Base-by-base conservation (phyloP, 2,797 vertebrate genomes). In the Okamejei kenojei region DNA sequence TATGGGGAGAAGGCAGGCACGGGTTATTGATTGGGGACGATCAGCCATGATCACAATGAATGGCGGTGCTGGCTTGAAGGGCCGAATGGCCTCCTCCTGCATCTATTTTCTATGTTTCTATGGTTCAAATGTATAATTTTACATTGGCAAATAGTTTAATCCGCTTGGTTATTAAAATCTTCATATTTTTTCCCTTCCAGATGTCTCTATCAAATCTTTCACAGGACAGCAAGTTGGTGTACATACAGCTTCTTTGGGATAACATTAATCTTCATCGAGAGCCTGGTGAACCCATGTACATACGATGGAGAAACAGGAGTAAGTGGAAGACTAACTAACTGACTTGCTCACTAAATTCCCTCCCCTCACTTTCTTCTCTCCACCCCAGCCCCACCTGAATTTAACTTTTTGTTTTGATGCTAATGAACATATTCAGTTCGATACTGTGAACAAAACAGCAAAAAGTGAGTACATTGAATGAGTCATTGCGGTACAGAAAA, bases 211-310 rank as follows among this genome's bases (percentile, higher is more conserved):
- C 97, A 0, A 98, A 98, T 38, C 96, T 99, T 94, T 96, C 97
- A 94, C 98, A 99, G 95, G 98, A 99, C 95, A 99, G 97, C 95
- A 99, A 99, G 95, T 97, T 98, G 93, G 99, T 99, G 0, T 99
- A 96, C 61, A 96, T 99, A 93, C 98, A 99, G 94, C 96, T 99
- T 58, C 95, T 99, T 54, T 99, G 99, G 99, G 99, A 99, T 96
- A 99, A 99, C 94, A 97, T 98, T 94, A 99, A 99, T 94, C 97
- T 99, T 93, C 98, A 99, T 94, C 97, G 98, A 94, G 98, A 99
- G 90, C 97, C 96, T 0, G 97, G 96, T 79, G 97, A 99, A 10
- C 98, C 99, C 1, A 96, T 99, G 0, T 99, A 99, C 95, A 96
- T 97, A 90, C 97, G 97, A 77, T 99, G 98, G 98, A 98, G 98